Percentiles rank a stretch among this genome's conserved stretches.
Evolutionary conservation across 1,140 invertebrate species (phyloP).

Genomic region (Grapholita molesta): DNA sequence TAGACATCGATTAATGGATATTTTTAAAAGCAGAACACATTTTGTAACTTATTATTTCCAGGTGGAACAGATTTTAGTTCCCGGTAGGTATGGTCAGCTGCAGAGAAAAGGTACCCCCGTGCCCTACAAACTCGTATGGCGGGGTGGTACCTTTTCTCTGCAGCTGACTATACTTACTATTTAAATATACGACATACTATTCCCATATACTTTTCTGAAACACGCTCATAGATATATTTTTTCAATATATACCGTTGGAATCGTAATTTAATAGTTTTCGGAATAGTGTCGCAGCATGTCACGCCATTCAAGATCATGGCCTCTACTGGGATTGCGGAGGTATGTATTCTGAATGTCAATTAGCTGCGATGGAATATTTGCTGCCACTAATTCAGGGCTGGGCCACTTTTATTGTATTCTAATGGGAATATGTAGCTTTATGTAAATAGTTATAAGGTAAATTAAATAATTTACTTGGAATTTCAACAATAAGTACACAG

Average conservation of each 20-base stretch:
- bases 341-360: conserved; percentile 58
- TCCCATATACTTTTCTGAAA: too few relatives aligned
- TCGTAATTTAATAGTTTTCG: conserved; percentile 21
- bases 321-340: conserved; percentile 46
- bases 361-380: conserved; percentile 30
- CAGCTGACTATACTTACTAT: too few relatives aligned
- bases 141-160: too few relatives aligned
- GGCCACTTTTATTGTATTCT: background rate
- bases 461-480: background rate
- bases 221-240: too few relatives aligned
- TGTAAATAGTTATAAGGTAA: background rate
- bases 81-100: too few relatives aligned
- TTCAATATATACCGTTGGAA: background rate
- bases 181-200: too few relatives aligned
- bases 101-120: too few relatives aligned
- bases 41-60: too few relatives aligned
- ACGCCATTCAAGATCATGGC: conserved; percentile 53
- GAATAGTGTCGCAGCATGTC: conserved; percentile 37
- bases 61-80: too few relatives aligned
- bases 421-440: background rate
- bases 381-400: background rate
- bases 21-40: too few relatives aligned
- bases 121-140: too few relatives aligned
- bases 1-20: too few relatives aligned
- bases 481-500: background rate